Evolutionary conservation across 2,797 vertebrate genomes (phyloP).

Genomic region (Sebastes minor): DNA sequence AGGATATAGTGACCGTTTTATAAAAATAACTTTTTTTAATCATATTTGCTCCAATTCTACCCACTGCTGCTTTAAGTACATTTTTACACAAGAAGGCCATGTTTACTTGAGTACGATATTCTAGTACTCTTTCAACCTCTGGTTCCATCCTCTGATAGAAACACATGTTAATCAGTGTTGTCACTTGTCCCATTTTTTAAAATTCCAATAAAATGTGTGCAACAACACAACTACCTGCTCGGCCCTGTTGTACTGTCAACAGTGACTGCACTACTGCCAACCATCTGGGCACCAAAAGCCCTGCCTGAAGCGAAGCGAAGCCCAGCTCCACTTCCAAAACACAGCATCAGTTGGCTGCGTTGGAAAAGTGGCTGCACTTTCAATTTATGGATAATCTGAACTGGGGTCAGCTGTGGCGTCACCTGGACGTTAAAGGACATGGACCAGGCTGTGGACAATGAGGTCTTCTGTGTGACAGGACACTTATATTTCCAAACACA

Average conservation of each 20-base stretch:
- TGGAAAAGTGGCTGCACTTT: constrained; percentile 11
- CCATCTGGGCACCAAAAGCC: not conserved
- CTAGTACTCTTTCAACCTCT: not conserved
- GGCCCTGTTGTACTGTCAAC: constrained; percentile 3
- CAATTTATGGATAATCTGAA: constrained; percentile 11
- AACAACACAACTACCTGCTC: not conserved
- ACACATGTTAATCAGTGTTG: not conserved
- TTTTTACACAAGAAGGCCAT: not conserved
- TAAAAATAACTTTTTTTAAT: too few relatives aligned
- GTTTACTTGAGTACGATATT: not conserved
- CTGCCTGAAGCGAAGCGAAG: not conserved
- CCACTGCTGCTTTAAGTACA: not conserved
- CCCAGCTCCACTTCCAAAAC: constrained; percentile 18
- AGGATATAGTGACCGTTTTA: too few relatives aligned
- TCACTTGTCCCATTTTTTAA: not conserved
- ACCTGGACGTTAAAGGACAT: not conserved
- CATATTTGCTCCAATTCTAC: too few relatives aligned
- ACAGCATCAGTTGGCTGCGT: constrained; percentile 14
- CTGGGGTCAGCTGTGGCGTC: constrained; percentile 17
- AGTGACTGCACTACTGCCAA: constrained; percentile 1
- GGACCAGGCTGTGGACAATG: not conserved
- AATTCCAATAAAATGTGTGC: not conserved
- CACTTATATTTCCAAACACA: not conserved
- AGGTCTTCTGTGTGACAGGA: constrained; percentile 7
- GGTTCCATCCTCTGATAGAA: not conserved